phyloP scores from a whole-genome alignment of 2,888 invertebrate species.

The Chloroclysta siterata region DNA sequence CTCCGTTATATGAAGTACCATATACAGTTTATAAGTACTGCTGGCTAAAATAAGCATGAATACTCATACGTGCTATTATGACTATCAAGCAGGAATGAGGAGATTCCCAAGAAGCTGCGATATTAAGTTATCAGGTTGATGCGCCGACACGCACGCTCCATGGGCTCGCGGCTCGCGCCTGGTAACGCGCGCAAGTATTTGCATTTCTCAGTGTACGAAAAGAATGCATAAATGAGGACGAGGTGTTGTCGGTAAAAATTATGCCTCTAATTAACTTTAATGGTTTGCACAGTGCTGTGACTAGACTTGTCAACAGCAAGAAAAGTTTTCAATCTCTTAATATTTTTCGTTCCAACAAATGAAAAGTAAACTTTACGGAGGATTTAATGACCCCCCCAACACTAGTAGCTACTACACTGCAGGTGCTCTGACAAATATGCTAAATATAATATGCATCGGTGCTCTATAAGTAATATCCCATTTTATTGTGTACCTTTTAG shows the following conservation, averaged over 20 bases:
- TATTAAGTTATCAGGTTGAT: constrained; percentile 22
- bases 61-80: too few relatives aligned
- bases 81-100: neutral
- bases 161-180: constrained; percentile 1
- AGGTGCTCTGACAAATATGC: too few relatives aligned
- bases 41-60: too few relatives aligned
- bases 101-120: constrained; percentile 10
- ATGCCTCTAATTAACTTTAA: constrained; percentile 9
- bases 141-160: constrained; percentile 26
- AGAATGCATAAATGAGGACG: constrained; percentile 22
- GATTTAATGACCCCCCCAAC: too few relatives aligned
- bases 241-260: constrained; percentile 16
- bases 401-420: too few relatives aligned
- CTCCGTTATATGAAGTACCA: too few relatives aligned
- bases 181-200: constrained; percentile 8
- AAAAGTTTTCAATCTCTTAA: neutral
- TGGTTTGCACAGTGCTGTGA: constrained; percentile 7
- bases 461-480: too few relatives aligned
- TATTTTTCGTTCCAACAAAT: neutral
- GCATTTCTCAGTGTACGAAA: constrained; percentile 20
- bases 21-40: constrained; percentile 7
- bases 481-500: neutral
- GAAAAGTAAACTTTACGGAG: neutral
- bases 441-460: too few relatives aligned
- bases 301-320: neutral